Evolutionary conservation across 2,113 vertebrate species (phyloP), one percentile per base, ranked within the genome.

Genomic region (Tragulus kanchil): DNA sequence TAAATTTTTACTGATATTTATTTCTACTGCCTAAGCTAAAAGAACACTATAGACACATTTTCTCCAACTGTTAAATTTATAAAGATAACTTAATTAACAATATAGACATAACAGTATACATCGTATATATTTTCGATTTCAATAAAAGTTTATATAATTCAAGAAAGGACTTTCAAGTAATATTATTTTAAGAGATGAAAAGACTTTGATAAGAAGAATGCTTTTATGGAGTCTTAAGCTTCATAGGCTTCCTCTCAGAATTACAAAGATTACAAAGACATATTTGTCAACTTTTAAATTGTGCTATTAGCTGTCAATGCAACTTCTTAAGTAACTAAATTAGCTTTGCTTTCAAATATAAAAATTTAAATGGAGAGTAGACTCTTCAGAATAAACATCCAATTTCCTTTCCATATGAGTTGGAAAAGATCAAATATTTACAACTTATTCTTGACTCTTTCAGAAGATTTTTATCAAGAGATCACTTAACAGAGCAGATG

Each of bases 141-240:
- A 96, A 26, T 91, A 54, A 90, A 89, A 36, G 28, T 79, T 89
- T 85, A 94, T 64, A 42, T 82, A 93, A 58, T 94, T 92, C 83
- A 97, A 62, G 59, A 83, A 95, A 23, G 96, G 69, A 75, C 31
- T 85, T 87, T 83, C 50, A 93, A 79, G 94, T 23, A 85, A 54
- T 58, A 89, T 36, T 89, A 93, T 78, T 96, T 96, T 56, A 96
- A 61, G 78, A 94, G 62, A 96, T 77, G 2, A 83, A 94, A 97
- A 6, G 95, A 94, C 67, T 84, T 67, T 94, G 54, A 84, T 56
- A 92, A 69, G 15, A 90, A 89, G 16, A 67, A 1, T 26, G 50
- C 31, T 86, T 23, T 56, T 79, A 88, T 6, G 17, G 17, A 96
- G 59, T 67, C 78, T 69, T 91, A 59, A 96, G 94, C 98, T 97